Conservation (phyloP, 2,888 invertebrate genomes). For the Psylliodes chrysocephalus region DNA sequence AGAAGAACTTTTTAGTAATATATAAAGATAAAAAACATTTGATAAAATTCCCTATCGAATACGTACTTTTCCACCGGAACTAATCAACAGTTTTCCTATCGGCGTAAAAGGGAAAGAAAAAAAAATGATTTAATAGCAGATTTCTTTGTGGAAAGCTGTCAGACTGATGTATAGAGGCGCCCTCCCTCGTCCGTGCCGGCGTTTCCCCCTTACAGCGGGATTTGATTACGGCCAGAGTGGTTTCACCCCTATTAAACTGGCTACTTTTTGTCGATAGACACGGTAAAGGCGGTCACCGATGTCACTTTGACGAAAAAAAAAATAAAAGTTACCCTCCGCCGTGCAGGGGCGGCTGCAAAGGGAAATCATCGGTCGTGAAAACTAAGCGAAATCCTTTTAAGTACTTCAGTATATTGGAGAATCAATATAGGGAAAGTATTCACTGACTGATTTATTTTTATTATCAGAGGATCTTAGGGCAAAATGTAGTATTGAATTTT, state of each 20-base stretch:
- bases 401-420: no score
- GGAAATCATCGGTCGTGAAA: slow-evolving; percentile 21
- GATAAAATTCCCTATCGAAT: no score
- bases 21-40: no score
- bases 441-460: no score
- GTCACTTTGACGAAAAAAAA: slow-evolving; percentile 63
- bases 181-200: slow-evolving; percentile 48
- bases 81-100: slow-evolving; percentile 34
- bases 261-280: slow-evolving; percentile 66
- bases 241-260: slow-evolving; percentile 66
- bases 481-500: no score
- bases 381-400: no score
- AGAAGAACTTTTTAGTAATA: no score
- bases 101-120: slow-evolving; percentile 14
- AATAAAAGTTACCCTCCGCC: slow-evolving; percentile 55
- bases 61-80: background rate
- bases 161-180: slow-evolving; percentile 56
- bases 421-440: no score
- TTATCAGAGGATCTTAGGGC: no score
- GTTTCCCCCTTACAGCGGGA: slow-evolving; percentile 53
- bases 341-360: slow-evolving; percentile 18
- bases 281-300: slow-evolving; percentile 69
- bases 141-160: slow-evolving; percentile 60
- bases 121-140: slow-evolving; percentile 48
- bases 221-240: slow-evolving; percentile 66